These are phyloP conservation scores for Leptothorax acervorum DNA, from an alignment of 2,888 invertebrate genomes.

Conservation along the genomic window DNA sequence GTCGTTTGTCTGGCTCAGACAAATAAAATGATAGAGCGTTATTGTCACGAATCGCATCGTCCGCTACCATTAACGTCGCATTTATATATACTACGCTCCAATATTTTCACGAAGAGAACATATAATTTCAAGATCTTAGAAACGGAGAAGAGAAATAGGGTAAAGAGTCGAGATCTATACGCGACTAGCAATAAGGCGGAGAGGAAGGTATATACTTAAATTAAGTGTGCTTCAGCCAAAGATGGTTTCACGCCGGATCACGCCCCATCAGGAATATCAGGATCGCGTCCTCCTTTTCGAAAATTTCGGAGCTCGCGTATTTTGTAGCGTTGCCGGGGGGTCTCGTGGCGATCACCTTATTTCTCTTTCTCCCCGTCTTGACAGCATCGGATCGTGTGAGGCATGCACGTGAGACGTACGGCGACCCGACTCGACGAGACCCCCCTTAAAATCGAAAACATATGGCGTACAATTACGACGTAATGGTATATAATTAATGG, in stretches of 20 bases:
- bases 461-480: slow-evolving; percentile 75
- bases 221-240: background rate
- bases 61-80: slow-evolving; percentile 25
- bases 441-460: slow-evolving; percentile 71
- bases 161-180: slow-evolving; percentile 1
- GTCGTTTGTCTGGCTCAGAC: slow-evolving; percentile 82
- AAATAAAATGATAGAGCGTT: slow-evolving; percentile 71
- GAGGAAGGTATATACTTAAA: slow-evolving; percentile 1
- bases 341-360: slow-evolving; percentile 31
- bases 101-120: slow-evolving; percentile 2
- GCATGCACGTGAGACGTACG: slow-evolving; percentile 22
- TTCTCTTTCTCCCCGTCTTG: slow-evolving; percentile 16
- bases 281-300: slow-evolving; percentile 16
- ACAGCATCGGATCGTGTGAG: slow-evolving; percentile 31
- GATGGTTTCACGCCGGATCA: background rate
- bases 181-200: background rate
- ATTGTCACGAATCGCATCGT: slow-evolving; percentile 43
- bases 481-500: slow-evolving; percentile 79
- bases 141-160: background rate
- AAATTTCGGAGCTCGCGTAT: slow-evolving; percentile 32
- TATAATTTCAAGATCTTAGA: slow-evolving; percentile 7
- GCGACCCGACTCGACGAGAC: slow-evolving; percentile 45
- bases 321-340: slow-evolving; percentile 35
- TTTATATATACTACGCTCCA: background rate
- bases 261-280: background rate